A percentile compares a stretch with the other conserved stretches of the same genome.
Evolutionary conservation across 2,888 invertebrate genomes (phyloP).

Genomic region (Rhagonycha lutea): DNA sequence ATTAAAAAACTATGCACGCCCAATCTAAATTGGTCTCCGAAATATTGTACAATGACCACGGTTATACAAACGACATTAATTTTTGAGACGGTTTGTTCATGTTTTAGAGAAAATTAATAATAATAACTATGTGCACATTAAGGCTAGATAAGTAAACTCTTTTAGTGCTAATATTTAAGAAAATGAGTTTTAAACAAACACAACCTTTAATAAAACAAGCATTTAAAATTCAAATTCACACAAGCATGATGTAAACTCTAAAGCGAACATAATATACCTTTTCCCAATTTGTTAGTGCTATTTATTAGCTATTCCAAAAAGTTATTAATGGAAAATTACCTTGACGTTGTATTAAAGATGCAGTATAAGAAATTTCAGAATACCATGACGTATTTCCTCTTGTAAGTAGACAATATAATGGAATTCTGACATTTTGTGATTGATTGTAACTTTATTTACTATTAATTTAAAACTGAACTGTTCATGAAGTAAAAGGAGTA

Average conservation of each 20-base stretch:
- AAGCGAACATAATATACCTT: background rate
- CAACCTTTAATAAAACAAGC: background rate
- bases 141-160: background rate
- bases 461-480: slow-evolving; percentile 8
- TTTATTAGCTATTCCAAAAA: background rate
- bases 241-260: background rate
- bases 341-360: slow-evolving; percentile 1
- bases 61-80: background rate
- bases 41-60: background rate
- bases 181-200: background rate
- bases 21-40: background rate
- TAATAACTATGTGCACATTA: background rate
- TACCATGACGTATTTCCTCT: slow-evolving; percentile 10
- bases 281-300: background rate
- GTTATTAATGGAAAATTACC: background rate
- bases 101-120: background rate
- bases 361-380: slow-evolving; percentile 8
- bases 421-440: slow-evolving; percentile 16
- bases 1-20: background rate
- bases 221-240: background rate
- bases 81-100: background rate
- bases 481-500: slow-evolving; percentile 8
- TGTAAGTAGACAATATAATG: slow-evolving; percentile 3
- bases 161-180: background rate
- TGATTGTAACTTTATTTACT: slow-evolving; percentile 14